These are phyloP conservation scores for Falcaria lacertinaria DNA, from an alignment of 2,888 invertebrate genomes.

Conservation along the genomic window DNA sequence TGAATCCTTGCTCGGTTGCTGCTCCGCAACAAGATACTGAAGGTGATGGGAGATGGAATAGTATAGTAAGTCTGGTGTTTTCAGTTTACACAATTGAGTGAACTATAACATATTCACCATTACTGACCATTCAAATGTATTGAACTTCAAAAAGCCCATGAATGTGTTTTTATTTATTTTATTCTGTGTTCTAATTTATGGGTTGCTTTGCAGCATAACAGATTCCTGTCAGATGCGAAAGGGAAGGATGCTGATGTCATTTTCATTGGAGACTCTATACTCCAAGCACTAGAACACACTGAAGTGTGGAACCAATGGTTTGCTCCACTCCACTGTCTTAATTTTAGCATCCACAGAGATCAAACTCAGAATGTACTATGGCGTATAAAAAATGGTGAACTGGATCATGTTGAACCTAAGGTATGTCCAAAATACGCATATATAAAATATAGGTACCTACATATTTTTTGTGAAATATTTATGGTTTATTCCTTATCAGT, in stretches of 20 bases:
- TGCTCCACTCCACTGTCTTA: conserved; percentile 94
- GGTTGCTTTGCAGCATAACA: conserved; percentile 84
- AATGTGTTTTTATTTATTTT: no score
- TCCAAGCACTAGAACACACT: conserved; percentile 89
- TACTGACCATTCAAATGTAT: no score
- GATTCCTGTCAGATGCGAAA: conserved; percentile 90
- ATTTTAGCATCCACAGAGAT: conserved; percentile 94
- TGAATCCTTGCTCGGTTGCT: conserved; percentile 88
- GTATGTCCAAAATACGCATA: conserved; percentile 57
- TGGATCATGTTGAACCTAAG: conserved; percentile 93
- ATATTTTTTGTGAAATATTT: neutral
- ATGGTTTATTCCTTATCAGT: no score
- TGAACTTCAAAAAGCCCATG: no score
- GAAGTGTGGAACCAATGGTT: conserved; percentile 94
- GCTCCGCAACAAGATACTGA: conserved; percentile 86
- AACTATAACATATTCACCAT: no score
- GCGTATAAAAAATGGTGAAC: conserved; percentile 93
- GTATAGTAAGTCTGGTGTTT: conserved; percentile 73
- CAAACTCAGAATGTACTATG: conserved; percentile 93
- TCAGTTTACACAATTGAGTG: no score
- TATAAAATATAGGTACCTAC: neutral
- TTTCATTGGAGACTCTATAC: conserved; percentile 93
- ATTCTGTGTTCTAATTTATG: neutral
- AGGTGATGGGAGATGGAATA: conserved; percentile 93
- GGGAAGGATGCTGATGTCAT: conserved; percentile 96